Base-by-base conservation (phyloP, 2,113 vertebrate species). In the Cichladusa arquata region DNA sequence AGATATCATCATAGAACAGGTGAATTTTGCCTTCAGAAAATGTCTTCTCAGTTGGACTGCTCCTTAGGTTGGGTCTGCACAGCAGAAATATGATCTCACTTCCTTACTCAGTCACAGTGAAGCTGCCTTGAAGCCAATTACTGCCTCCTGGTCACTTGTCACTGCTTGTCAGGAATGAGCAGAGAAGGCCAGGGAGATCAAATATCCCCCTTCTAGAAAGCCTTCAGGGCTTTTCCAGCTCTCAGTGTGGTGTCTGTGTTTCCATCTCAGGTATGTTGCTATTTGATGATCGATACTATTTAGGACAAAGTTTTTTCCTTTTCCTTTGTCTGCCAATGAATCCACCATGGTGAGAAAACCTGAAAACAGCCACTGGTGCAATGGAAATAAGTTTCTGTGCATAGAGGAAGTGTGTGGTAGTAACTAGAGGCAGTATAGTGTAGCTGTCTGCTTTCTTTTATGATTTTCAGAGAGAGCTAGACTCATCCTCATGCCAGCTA, bases 381-480 rank as follows among this genome's bases (percentile, higher is more conserved):
- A 17, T 8, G 28, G 64, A 53, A 42, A 15, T 67, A 19, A 57
- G 16, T 34, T 89, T 34, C 36, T 31, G 19, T 3, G 3, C 19
- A 47, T 48, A 72, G 40, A 48, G 48, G 44, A 86, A 89, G 28
- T 18, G 18, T 44, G 16, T 34, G 42, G 23, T 34, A 48, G 22
- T 42, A 81, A 82, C 47, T 70, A 69, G 34, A 88, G 61, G 58
- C 34, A 69, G 54, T 62, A 42, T 28, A 38, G 40, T 33, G 67
- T 19, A 78, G 61, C 76, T 93, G 38, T 93, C 81, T 93, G 56
- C 33, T 78, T 93, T 81, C 79, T 82, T 90, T 50, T 56, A n/a
- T 26, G 89, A 54, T 76, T 88, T 86, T 22, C 74, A 95, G 92
- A 90, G 58, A 95, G 88, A 87, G 15, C 73, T 47, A 47, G 60